Conservation (phyloP, 2,797 vertebrate genomes). For the Orientallactaga sibirica region DNA sequence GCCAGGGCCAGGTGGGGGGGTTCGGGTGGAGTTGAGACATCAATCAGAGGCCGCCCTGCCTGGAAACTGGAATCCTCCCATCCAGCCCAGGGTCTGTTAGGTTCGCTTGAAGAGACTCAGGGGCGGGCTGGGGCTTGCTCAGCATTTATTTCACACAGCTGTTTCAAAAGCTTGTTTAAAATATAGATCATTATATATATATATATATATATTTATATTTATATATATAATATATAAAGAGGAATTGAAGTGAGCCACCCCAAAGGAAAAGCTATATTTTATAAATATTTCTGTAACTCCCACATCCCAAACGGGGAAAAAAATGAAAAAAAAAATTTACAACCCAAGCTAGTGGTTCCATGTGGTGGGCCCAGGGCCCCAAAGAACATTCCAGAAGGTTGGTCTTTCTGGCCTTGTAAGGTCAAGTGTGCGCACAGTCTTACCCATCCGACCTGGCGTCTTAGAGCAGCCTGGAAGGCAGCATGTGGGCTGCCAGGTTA, state of each 20-base stretch:
- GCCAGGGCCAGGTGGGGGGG: conserved; percentile 20
- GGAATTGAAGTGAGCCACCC: conserved; percentile 83
- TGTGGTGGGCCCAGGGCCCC: conserved; percentile 77
- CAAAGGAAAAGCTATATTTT: conserved; percentile 90
- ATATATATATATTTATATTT: conserved; percentile 79
- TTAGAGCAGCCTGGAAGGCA: conserved; percentile 61
- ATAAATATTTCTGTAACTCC: conserved; percentile 99
- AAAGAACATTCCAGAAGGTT: conserved; percentile 49
- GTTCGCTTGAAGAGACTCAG: conserved; percentile 59
- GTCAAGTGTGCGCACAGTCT: conserved; percentile 51
- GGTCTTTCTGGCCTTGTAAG: conserved; percentile 48
- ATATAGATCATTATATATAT: conserved; percentile 83
- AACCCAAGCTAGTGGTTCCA: conserved; percentile 95
- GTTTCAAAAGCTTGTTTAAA: conserved; percentile 86
- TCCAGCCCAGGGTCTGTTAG: not conserved
- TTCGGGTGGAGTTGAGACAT: not conserved
- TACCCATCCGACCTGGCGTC: conserved; percentile 47
- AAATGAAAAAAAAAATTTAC: conserved; percentile 91
- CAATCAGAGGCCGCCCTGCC: conserved; percentile 66
- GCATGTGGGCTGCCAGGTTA: conserved; percentile 71
- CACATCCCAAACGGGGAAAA: conserved; percentile 93
- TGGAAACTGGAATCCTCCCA: not conserved
- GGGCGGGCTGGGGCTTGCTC: conserved; percentile 34
- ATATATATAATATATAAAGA: conserved; percentile 85
- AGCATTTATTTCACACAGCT: conserved; percentile 88